phyloP scores from a whole-genome alignment of 92 coral and sea anemone species.

The Isaurus tuberculatus region DNA sequence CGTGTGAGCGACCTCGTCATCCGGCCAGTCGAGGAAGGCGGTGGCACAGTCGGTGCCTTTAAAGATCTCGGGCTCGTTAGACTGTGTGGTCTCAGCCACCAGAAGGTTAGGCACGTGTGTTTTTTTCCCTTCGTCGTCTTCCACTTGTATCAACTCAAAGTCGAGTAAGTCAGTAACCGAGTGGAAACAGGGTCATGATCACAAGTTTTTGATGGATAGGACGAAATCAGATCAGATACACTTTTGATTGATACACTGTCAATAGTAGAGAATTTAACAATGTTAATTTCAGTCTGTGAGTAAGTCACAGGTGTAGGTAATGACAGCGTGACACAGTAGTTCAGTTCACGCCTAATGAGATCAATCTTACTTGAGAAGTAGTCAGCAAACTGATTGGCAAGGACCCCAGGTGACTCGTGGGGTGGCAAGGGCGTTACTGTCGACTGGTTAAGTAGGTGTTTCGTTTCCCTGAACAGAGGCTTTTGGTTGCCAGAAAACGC shows the following conservation, averaged over 20 bases:
- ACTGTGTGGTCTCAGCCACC: background rate
- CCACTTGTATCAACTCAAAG: background rate
- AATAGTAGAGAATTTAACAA: background rate
- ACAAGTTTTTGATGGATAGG: background rate
- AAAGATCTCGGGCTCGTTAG: background rate
- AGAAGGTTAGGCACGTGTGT: background rate
- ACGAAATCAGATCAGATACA: background rate
- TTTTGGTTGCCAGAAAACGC: slow-evolving; percentile 4
- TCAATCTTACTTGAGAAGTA: background rate
- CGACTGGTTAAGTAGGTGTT: background rate
- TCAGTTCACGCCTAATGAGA: background rate
- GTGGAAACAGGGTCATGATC: background rate
- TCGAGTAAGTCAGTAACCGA: background rate
- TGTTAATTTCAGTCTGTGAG: background rate
- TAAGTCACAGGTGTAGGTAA: background rate
- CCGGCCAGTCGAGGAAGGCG: background rate
- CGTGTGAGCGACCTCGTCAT: background rate
- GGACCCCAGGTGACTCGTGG: background rate
- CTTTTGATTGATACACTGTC: background rate
- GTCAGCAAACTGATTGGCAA: background rate
- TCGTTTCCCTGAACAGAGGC: slow-evolving; percentile 1
- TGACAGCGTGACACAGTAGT: background rate
- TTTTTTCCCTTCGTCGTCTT: background rate
- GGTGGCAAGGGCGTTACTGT: background rate
- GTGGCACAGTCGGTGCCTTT: background rate